phyloP scores from a whole-genome alignment of 2,797 vertebrate genomes.

The Neostethus bicornis region DNA sequence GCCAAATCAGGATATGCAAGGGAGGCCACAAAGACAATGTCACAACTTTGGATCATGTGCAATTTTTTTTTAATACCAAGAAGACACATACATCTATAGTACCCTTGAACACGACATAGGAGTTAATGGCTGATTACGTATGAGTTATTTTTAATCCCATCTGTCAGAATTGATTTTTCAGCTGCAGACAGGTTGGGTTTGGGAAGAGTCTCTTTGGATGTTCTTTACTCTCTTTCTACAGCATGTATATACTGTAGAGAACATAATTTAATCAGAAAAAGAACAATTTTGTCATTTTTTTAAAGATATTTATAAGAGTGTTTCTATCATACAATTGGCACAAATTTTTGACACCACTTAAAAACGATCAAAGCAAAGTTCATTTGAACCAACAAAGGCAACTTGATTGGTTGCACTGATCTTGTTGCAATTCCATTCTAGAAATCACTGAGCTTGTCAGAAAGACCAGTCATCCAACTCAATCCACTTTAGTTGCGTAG shows the following conservation, averaged over 20 bases:
- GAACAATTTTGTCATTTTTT: no score
- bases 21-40: neutral
- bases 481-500: no score
- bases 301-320: no score
- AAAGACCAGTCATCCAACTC: no score
- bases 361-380: no score
- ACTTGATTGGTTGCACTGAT: no score
- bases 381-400: no score
- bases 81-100: neutral
- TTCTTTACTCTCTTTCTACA: neutral
- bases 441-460: no score
- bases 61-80: neutral
- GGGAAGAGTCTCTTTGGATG: neutral
- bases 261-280: neutral
- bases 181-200: neutral
- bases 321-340: no score
- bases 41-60: neutral
- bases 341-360: no score
- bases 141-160: neutral
- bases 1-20: neutral
- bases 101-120: neutral
- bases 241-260: neutral
- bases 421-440: no score
- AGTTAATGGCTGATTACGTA: neutral
- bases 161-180: neutral